A percentile compares a stretch with the other conserved stretches of the same genome.
phyloP scores from a whole-genome alignment of 1,140 invertebrate species.

The Lineus longissimus region DNA sequence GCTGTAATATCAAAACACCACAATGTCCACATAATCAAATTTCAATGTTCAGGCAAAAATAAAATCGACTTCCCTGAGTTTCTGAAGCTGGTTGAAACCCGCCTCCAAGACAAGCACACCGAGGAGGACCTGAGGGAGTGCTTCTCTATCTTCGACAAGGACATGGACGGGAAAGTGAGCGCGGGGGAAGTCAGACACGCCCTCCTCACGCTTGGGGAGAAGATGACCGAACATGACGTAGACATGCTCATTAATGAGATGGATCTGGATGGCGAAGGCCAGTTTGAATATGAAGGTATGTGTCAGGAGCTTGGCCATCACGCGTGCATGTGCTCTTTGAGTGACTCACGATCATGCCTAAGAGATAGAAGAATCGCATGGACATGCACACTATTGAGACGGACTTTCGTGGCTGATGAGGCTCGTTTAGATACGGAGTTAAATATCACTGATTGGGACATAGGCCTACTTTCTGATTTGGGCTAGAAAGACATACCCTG shows the following conservation, averaged over 20 bases:
- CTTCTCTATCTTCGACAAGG: conserved; percentile 8
- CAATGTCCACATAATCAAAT: too few species aligned
- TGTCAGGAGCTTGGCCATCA: too few species aligned
- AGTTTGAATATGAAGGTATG: conserved; percentile 1
- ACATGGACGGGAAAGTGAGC: conserved; percentile 3
- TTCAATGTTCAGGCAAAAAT: conserved; percentile 1
- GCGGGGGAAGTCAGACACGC: conserved; percentile 5
- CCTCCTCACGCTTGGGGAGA: background rate
- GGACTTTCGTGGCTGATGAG: too few species aligned
- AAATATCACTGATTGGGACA: too few species aligned
- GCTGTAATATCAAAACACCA: too few species aligned
- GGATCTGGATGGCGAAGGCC: background rate
- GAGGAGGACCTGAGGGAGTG: conserved; percentile 5
- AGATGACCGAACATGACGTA: background rate
- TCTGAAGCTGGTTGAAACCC: background rate
- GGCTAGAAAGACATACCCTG: too few species aligned
- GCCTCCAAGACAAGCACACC: conserved; percentile 2
- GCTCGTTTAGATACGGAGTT: too few species aligned
- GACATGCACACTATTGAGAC: too few species aligned
- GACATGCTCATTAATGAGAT: background rate
- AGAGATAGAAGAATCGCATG: too few species aligned
- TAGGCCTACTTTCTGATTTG: too few species aligned
- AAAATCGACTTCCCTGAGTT: conserved; percentile 10
- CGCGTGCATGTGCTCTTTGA: too few species aligned
- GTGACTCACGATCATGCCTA: too few species aligned